phyloP scores from a whole-genome alignment of 1,140 invertebrate genomes.

The Zophobas atratus region DNA sequence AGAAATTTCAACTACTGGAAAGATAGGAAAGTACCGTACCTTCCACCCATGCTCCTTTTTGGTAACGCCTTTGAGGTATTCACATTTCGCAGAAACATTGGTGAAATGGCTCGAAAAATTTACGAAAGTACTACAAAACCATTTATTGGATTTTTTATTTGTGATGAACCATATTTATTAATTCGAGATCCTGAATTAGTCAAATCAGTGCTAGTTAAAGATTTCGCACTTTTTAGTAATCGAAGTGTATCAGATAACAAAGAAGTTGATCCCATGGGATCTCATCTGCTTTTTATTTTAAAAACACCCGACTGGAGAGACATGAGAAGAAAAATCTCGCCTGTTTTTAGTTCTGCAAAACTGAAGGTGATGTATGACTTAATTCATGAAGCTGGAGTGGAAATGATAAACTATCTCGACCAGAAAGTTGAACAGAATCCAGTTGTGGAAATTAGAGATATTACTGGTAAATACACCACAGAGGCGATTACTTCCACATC shows the following conservation, averaged over 20 bases:
- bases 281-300: slow-evolving; percentile 59
- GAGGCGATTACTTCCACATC: slow-evolving; percentile 75
- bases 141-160: slow-evolving; percentile 64
- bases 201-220: slow-evolving; percentile 71
- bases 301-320: slow-evolving; percentile 65
- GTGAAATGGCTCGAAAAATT: slow-evolving; percentile 11
- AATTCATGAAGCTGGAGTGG: slow-evolving; percentile 60
- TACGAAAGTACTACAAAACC: slow-evolving; percentile 60
- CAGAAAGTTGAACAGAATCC: slow-evolving; percentile 38
- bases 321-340: slow-evolving; percentile 58
- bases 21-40: slow-evolving; percentile 56
- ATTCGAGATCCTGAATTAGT: slow-evolving; percentile 72
- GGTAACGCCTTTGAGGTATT: slow-evolving; percentile 63
- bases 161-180: slow-evolving; percentile 63
- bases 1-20: slow-evolving; percentile 61
- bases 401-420: slow-evolving; percentile 60
- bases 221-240: slow-evolving; percentile 73
- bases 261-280: slow-evolving; percentile 68
- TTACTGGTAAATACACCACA: slow-evolving; percentile 71
- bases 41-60: slow-evolving; percentile 60
- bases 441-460: slow-evolving; percentile 67
- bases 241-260: slow-evolving; percentile 59
- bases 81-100: slow-evolving; percentile 59
- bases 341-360: slow-evolving; percentile 66
- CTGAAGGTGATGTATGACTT: slow-evolving; percentile 67